Evolutionary conservation across 2,113 vertebrate genomes (phyloP).

Genomic region (Etheostoma cragini): DNA sequence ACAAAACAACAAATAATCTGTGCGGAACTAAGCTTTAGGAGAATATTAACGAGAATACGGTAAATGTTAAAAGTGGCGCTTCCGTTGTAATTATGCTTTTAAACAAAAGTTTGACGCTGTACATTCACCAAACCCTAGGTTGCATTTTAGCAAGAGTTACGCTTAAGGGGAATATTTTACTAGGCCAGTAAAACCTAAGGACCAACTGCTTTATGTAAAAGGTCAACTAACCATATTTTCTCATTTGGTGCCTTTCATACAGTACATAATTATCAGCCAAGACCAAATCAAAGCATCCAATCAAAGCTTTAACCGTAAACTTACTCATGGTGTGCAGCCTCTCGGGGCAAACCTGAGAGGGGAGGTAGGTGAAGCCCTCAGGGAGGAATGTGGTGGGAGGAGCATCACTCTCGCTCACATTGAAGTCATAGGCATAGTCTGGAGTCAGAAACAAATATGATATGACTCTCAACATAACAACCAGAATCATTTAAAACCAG

Average conservation of each 20-base stretch:
- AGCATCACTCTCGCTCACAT: conserved; percentile 89
- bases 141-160: too few relatives aligned
- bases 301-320: conserved; percentile 66
- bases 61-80: too few relatives aligned
- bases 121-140: too few relatives aligned
- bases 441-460: conserved; percentile 7
- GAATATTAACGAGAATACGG: too few relatives aligned
- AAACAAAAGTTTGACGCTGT: too few relatives aligned
- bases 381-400: conserved; percentile 94
- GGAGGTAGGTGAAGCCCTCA: conserved; percentile 92
- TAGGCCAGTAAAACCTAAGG: background rate
- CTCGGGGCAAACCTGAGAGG: conserved; percentile 91
- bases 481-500: background rate
- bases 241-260: background rate
- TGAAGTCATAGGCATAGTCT: conserved; percentile 96
- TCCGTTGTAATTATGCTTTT: too few relatives aligned
- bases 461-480: background rate
- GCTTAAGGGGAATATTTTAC: background rate
- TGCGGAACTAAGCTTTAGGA: too few relatives aligned
- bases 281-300: background rate
- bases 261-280: background rate
- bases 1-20: too few relatives aligned
- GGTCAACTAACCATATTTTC: background rate
- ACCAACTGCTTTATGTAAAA: background rate
- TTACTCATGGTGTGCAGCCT: conserved; percentile 97